A percentile compares a stretch with the other conserved stretches of the same genome.
Conservation (phyloP, 1,140 invertebrate species). For the Diabrotica undecimpunctata region DNA sequence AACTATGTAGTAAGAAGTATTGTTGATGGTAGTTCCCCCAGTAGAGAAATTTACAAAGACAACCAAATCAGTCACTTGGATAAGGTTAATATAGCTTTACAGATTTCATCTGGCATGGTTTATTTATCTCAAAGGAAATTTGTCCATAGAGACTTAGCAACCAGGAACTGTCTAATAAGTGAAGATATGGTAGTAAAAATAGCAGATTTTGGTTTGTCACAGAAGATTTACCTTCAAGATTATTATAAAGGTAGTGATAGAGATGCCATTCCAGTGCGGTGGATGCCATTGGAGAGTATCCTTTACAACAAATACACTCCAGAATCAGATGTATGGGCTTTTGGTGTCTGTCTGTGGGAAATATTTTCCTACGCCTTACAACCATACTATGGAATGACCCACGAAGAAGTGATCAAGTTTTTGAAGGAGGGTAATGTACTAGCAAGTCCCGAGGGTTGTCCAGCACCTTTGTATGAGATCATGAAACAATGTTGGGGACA, state of each 20-base stretch:
- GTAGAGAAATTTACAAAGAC: slow-evolving; percentile 41
- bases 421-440: slow-evolving; percentile 88
- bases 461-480: slow-evolving; percentile 83
- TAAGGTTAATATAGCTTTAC: slow-evolving; percentile 74
- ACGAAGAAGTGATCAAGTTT: slow-evolving; percentile 91
- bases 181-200: slow-evolving; percentile 94
- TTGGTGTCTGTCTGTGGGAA: slow-evolving; percentile 90
- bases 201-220: slow-evolving; percentile 90
- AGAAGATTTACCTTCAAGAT: slow-evolving; percentile 86
- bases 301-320: slow-evolving; percentile 91
- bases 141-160: slow-evolving; percentile 93
- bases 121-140: slow-evolving; percentile 93
- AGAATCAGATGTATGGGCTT: slow-evolving; percentile 92
- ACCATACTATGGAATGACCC: slow-evolving; percentile 92
- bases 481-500: slow-evolving; percentile 92
- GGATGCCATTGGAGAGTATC: slow-evolving; percentile 95
- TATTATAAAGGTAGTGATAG: slow-evolving; percentile 91
- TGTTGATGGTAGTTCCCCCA: slow-evolving; percentile 49
- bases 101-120: slow-evolving; percentile 91
- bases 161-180: slow-evolving; percentile 92
- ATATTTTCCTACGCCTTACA: slow-evolving; percentile 91
- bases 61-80: slow-evolving; percentile 68
- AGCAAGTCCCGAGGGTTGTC: slow-evolving; percentile 84
- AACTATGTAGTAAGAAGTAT: slow-evolving; percentile 63
- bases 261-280: slow-evolving; percentile 89